phyloP scores from a whole-genome alignment of 2,113 vertebrate species.

The Callaeas wilsoni region DNA sequence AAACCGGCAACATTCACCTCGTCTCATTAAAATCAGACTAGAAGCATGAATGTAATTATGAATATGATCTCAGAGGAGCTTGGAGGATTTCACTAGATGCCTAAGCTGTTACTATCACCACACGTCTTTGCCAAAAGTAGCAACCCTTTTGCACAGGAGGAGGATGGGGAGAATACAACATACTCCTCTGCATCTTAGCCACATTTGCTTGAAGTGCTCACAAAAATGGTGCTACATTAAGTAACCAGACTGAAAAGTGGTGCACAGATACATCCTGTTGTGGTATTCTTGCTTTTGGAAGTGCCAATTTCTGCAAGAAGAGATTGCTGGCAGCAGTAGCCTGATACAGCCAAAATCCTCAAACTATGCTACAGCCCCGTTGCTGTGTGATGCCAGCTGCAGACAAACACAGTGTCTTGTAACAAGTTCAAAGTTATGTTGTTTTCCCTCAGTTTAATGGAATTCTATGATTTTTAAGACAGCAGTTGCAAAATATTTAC shows the following conservation, averaged over 20 bases:
- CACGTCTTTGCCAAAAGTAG: conserved; percentile 30
- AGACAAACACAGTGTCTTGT: not conserved
- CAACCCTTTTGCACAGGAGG: conserved; percentile 9
- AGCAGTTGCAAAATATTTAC: not conserved
- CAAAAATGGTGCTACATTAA: not conserved
- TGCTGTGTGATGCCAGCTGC: not conserved
- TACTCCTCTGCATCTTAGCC: conserved; percentile 25
- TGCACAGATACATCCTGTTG: not conserved
- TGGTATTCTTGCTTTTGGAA: not conserved
- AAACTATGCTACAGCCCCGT: not conserved
- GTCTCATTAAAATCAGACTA: not conserved
- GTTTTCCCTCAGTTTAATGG: not conserved
- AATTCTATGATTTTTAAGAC: not conserved
- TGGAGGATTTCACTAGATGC: conserved; percentile 7
- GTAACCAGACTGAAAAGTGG: not conserved
- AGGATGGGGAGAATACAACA: conserved; percentile 1
- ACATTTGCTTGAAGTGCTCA: not conserved
- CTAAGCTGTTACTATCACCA: conserved; percentile 44
- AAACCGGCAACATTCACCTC: not conserved
- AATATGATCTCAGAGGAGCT: not conserved
- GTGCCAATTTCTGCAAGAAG: not conserved
- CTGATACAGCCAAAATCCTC: not conserved
- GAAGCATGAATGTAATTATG: not conserved
- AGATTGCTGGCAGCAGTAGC: not conserved
- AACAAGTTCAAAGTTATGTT: not conserved